A percentile compares a stretch with the other conserved stretches of the same genome.
Evolutionary conservation across 2,797 vertebrate species (phyloP).

Genomic region (Enoplosus armatus): DNA sequence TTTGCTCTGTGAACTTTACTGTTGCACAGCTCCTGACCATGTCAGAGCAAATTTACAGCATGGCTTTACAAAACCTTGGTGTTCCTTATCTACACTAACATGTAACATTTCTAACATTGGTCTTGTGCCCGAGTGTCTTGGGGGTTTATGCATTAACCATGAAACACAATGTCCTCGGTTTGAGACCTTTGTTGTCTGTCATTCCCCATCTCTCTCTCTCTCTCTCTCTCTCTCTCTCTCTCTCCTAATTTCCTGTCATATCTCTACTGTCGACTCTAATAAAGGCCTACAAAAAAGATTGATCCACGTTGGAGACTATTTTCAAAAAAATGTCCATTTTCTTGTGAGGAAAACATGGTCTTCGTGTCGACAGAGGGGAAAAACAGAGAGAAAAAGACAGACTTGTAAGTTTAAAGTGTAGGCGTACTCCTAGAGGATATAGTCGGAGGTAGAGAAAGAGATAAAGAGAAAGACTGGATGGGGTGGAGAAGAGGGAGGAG

Average conservation of each 20-base stretch:
- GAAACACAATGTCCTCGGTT: background rate
- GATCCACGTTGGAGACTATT: background rate
- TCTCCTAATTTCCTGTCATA: constrained; percentile 7
- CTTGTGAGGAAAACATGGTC: background rate
- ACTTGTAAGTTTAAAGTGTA: constrained; percentile 14
- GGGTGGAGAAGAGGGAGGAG: constrained; percentile 39
- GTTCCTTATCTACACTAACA: background rate
- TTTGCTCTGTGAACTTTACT: no score
- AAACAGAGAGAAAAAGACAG: background rate
- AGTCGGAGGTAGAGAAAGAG: constrained; percentile 26
- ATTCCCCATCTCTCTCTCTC: background rate
- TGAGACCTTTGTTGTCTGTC: background rate
- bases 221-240: background rate
- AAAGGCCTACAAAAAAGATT: background rate
- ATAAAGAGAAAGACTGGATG: constrained; percentile 48
- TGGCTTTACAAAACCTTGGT: background rate
- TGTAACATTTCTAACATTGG: background rate
- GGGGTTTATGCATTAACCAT: background rate
- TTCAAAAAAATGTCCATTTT: background rate
- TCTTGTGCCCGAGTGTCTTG: background rate
- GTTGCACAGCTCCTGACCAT: no score
- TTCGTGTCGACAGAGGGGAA: background rate
- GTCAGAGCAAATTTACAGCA: background rate
- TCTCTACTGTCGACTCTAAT: background rate
- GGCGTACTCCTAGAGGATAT: constrained; percentile 13